Evolutionary conservation across 2,888 invertebrate genomes (phyloP), one percentile per base, ranked within the genome.

Genomic region (Argyra leucocephala): DNA sequence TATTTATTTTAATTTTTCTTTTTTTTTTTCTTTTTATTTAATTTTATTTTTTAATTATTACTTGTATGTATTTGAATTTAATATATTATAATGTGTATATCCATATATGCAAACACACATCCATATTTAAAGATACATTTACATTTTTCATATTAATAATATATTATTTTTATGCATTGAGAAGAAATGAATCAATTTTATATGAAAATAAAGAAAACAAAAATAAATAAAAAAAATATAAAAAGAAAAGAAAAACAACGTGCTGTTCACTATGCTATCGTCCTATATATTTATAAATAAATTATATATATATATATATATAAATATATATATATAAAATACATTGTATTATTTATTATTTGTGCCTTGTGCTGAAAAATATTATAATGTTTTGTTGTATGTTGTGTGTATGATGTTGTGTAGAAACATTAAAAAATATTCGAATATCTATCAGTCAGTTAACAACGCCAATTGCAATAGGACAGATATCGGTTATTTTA

Each of bases 401-500:
- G 18, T 3, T 48, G 48, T 18, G n/a, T 48, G 48, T 48, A 15
- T 12, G 37, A 12, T 37, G 15, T 12, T 37, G 15, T 37, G 15
- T 37, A 48, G 48, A 18, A 48, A 48, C 15, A 48, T 48, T 48
- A 48, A 48, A 48, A 48, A 48, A 18, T 48, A 18, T 48, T 48
- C 48, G 18, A 48, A 48, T 48, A 18, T 48, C 48, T 48, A 48
- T 48, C 48, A 48, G 48, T 48, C 48, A 48, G 48, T 48, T 48
- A 48, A 48, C 48, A 48, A 48, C 48, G 48, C 48, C 48, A 48
- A 48, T 48, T 48, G 48, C 18, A 48, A 48, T 48, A 48, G n/a
- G 48, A 48, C 48, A 48, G 48, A 48, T 48, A n/a, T 48, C 48
- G 48, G 48, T 48, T 48, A 18, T 48, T 48, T 48, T 48, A 18